phyloP scores from a whole-genome alignment of 2,797 vertebrate species.

The Enoplosus armatus region DNA sequence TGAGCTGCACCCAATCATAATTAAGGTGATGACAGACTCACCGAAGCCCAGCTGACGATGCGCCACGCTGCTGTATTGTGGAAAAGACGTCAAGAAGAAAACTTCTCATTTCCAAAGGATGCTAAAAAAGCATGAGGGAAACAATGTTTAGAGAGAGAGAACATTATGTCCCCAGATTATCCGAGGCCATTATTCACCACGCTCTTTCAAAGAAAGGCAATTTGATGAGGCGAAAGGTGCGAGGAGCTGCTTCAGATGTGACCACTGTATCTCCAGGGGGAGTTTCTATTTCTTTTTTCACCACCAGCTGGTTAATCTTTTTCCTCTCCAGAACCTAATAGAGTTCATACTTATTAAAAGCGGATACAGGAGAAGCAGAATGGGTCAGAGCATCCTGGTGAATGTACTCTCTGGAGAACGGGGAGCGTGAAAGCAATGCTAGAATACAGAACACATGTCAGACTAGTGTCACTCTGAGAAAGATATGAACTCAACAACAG shows the following conservation, averaged over 20 bases:
- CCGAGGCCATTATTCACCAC: constrained; percentile 53
- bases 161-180: constrained; percentile 57
- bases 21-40: constrained; percentile 52
- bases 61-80: background rate
- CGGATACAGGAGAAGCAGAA: constrained; percentile 30
- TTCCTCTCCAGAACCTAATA: constrained; percentile 36
- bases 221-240: constrained; percentile 52
- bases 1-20: constrained; percentile 61
- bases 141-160: constrained; percentile 48
- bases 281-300: constrained; percentile 38
- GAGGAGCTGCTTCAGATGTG: constrained; percentile 54
- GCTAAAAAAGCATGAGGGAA: constrained; percentile 40
- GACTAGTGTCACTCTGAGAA: background rate
- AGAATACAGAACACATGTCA: background rate
- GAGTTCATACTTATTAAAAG: constrained; percentile 61
- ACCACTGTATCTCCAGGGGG: constrained; percentile 52
- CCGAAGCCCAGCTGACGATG: background rate
- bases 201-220: constrained; percentile 55
- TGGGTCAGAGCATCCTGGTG: constrained; percentile 13
- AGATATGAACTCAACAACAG: background rate
- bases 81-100: constrained; percentile 12
- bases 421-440: constrained; percentile 5
- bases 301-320: constrained; percentile 52
- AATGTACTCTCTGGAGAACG: constrained; percentile 11
- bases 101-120: constrained; percentile 28